Evolutionary conservation across 2,888 invertebrate species (phyloP).

Genomic region (Malachius bipustulatus): DNA sequence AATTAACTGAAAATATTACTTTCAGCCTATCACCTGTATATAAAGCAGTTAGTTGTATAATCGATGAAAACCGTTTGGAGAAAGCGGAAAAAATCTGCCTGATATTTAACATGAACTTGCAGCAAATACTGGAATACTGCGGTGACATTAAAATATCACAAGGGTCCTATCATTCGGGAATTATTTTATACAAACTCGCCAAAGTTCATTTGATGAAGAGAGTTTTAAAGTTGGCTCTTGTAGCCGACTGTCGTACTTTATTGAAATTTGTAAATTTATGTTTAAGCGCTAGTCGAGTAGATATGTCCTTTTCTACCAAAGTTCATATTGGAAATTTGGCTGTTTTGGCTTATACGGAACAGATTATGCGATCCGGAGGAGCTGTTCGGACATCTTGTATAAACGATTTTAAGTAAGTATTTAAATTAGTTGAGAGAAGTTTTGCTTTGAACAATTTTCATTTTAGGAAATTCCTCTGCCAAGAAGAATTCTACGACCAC

Average conservation of each 20-base stretch:
- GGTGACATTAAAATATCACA: conserved; percentile 70
- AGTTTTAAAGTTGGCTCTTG: conserved; percentile 48
- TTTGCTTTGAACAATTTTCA: conserved; percentile 2
- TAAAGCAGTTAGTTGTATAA: conserved; percentile 45
- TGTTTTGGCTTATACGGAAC: conserved; percentile 51
- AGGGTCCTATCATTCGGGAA: conserved; percentile 63
- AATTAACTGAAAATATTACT: no score
- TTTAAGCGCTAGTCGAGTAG: conserved; percentile 41
- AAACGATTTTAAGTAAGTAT: conserved; percentile 42
- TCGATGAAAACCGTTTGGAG: conserved; percentile 42
- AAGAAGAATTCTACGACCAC: conserved; percentile 53
- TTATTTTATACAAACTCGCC: conserved; percentile 63
- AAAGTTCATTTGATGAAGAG: conserved; percentile 43
- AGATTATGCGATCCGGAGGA: conserved; percentile 36
- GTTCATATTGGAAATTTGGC: conserved; percentile 54
- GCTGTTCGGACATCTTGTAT: conserved; percentile 31
- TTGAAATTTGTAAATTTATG: conserved; percentile 47
- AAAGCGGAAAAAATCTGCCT: conserved; percentile 46
- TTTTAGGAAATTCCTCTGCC: conserved; percentile 45
- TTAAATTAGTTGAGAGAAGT: neutral
- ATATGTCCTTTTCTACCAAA: conserved; percentile 47
- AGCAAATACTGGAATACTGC: conserved; percentile 60
- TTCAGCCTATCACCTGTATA: conserved; percentile 37
- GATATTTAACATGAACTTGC: conserved; percentile 50
- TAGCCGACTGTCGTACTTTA: conserved; percentile 49